phyloP scores from a whole-genome alignment of 2,797 vertebrate species.

The Syndactyla subalaris region DNA sequence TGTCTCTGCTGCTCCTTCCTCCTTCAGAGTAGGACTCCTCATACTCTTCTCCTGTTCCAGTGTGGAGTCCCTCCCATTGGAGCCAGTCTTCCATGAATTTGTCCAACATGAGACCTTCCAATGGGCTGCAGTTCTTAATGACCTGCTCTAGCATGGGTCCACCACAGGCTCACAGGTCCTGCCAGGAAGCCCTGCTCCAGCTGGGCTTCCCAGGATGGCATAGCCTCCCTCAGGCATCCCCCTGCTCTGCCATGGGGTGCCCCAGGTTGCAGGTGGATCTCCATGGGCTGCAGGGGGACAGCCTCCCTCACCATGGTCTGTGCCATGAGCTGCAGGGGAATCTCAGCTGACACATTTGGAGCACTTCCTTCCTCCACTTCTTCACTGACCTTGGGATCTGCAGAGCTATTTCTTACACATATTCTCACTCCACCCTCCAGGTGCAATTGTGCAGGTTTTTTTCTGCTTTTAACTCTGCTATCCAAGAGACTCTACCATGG shows the following conservation, averaged over 20 bases:
- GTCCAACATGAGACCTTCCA: neutral
- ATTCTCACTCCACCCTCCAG: neutral
- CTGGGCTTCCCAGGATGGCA: neutral
- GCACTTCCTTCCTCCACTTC: neutral
- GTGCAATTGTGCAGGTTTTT: neutral
- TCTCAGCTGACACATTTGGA: neutral
- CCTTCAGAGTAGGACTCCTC: neutral
- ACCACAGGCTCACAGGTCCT: neutral
- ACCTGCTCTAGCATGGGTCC: neutral
- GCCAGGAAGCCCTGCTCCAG: neutral
- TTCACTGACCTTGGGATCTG: neutral
- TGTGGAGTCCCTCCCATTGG: neutral
- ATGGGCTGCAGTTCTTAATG: neutral
- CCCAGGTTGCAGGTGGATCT: neutral
- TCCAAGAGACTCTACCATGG: neutral
- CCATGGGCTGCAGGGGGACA: neutral
- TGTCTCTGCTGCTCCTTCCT: neutral
- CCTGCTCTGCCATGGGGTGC: neutral
- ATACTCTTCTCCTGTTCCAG: neutral
- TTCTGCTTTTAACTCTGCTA: neutral
- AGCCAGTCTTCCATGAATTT: neutral
- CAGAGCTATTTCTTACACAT: neutral
- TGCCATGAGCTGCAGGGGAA: neutral
- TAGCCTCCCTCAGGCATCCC: neutral
- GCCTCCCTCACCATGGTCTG: too few relatives aligned